Percentiles rank a stretch among this genome's conserved stretches.
These are phyloP conservation scores for Onychostruthus taczanowskii DNA, from an alignment of 2,113 vertebrate species.

Conservation along the genomic window DNA sequence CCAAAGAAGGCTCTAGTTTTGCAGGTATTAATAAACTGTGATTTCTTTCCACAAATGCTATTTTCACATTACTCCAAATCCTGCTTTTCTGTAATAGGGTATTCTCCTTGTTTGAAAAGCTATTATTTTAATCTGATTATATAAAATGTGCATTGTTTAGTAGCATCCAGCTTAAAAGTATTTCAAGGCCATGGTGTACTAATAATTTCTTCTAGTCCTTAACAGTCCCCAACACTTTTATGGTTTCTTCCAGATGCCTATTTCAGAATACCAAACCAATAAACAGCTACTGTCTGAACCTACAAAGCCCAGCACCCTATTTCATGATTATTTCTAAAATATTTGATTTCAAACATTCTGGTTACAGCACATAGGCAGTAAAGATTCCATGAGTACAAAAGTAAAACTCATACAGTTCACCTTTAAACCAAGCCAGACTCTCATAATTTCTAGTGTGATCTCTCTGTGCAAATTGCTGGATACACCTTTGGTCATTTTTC, in stretches of 20 bases:
- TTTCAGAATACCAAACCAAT: neutral
- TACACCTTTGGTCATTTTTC: neutral
- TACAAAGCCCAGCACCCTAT: neutral
- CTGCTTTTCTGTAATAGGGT: neutral
- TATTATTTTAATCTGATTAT: neutral
- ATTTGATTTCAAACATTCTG: neutral
- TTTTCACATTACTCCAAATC: neutral
- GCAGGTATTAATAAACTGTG: neutral
- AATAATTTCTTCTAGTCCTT: neutral
- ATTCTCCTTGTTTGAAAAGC: neutral
- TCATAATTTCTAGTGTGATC: neutral
- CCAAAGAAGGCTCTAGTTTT: neutral
- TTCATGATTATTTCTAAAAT: neutral
- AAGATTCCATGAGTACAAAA: neutral
- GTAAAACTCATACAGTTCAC: neutral
- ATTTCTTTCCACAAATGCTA: neutral
- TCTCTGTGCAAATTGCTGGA: neutral
- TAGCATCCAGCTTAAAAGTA: neutral
- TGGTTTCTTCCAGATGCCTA: neutral
- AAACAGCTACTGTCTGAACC: neutral
- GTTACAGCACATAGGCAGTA: neutral
- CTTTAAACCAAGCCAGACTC: neutral
- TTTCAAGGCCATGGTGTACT: neutral
- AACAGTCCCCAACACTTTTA: neutral
- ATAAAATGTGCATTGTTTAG: neutral